Percentiles rank a stretch among this genome's conserved stretches.
Conservation (phyloP, 2,888 invertebrate species). For the Phyto melanocephala region DNA sequence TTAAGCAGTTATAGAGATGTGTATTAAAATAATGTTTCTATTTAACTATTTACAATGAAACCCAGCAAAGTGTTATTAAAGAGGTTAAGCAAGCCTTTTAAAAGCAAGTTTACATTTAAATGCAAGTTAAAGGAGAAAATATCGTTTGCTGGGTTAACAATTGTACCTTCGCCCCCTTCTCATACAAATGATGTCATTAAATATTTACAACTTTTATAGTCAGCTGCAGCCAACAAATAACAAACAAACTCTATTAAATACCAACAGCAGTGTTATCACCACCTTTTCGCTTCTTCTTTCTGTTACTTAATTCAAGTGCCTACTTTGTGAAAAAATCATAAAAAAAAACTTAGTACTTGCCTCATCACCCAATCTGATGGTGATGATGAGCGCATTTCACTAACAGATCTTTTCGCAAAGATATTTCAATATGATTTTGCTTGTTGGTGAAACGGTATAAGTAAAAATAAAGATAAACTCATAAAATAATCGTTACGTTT, state of each 20-base stretch:
- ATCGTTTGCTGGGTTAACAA: neutral
- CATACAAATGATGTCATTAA: constrained; percentile 63
- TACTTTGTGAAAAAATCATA: neutral
- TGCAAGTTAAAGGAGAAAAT: neutral
- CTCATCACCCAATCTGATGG: neutral
- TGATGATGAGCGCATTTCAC: constrained; percentile 38
- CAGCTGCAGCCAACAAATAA: neutral
- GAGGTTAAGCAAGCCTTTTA: no score
- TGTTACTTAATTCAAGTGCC: neutral
- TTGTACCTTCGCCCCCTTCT: neutral
- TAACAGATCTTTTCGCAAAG: constrained; percentile 22
- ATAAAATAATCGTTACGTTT: constrained; percentile 75
- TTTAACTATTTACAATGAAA: neutral
- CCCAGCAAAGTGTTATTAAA: neutral
- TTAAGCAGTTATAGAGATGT: neutral
- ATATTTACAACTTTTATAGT: constrained; percentile 56
- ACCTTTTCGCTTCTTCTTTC: neutral
- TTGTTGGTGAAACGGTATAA: neutral
- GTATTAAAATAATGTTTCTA: neutral
- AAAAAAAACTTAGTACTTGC: neutral
- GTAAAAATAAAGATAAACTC: constrained; percentile 69
- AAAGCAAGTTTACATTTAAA: neutral
- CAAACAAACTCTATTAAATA: neutral
- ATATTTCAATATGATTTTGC: constrained; percentile 8
- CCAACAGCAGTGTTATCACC: neutral